Evolutionary conservation across 1,140 invertebrate species (phyloP).

Genomic region (Drosophila aff.): DNA sequence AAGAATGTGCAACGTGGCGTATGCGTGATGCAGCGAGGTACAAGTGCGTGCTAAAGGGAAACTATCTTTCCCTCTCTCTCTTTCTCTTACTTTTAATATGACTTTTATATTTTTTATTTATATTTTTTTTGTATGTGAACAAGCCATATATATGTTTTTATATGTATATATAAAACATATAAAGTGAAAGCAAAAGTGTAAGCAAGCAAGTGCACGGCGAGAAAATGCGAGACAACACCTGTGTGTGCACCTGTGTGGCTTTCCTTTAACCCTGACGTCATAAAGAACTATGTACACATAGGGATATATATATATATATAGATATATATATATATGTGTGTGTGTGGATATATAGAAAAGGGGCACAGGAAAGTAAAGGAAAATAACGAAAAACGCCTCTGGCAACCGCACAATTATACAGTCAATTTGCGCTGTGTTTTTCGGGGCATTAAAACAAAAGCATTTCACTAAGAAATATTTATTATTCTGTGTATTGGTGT

Average conservation of each 20-base stretch:
- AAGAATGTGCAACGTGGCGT: slow-evolving; percentile 59
- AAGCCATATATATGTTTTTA: neutral
- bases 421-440: slow-evolving; percentile 81
- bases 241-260: slow-evolving; percentile 27
- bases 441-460: slow-evolving; percentile 82
- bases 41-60: slow-evolving; percentile 42
- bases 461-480: slow-evolving; percentile 78
- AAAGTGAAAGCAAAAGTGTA: slow-evolving; percentile 39
- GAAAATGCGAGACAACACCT: slow-evolving; percentile 4
- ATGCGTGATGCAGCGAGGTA: slow-evolving; percentile 61
- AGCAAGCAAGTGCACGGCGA: slow-evolving; percentile 15
- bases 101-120: neutral
- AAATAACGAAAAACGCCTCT: slow-evolving; percentile 29
- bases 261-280: slow-evolving; percentile 20
- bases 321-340: neutral
- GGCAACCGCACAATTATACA: slow-evolving; percentile 75
- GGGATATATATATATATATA: neutral
- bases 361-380: slow-evolving; percentile 1
- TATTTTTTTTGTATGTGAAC: slow-evolving; percentile 26
- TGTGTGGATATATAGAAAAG: slow-evolving; percentile 13
- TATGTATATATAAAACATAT: no score
- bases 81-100: neutral
- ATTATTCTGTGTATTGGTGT: slow-evolving; percentile 59
- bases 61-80: neutral
- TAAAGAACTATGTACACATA: slow-evolving; percentile 21